These are phyloP conservation scores for Megalopta genalis DNA, from an alignment of 1,140 invertebrate species.

Conservation along the genomic window DNA sequence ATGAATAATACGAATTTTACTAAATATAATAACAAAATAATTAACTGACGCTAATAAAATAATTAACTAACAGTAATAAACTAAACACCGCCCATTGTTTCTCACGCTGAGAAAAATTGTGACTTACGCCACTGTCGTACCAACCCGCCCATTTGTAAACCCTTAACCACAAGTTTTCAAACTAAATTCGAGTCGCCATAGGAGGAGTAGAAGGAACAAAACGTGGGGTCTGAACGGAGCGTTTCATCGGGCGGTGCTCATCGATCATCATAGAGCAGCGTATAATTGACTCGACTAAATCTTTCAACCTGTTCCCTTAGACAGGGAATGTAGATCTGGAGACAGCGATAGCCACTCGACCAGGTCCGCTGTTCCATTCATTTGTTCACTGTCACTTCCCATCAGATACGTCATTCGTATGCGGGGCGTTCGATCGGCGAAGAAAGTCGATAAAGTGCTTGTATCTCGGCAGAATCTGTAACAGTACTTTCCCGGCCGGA, in stretches of 20 bases:
- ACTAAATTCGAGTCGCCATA: too few relatives aligned
- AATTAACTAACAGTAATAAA: too few relatives aligned
- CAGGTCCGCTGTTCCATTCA: background rate
- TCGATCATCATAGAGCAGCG: background rate
- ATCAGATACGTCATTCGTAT: background rate
- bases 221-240: background rate
- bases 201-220: background rate
- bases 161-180: too few relatives aligned
- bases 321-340: conserved; percentile 1
- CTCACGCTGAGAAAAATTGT: too few relatives aligned
- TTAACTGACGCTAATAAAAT: too few relatives aligned
- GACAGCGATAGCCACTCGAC: background rate
- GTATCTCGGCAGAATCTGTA: background rate
- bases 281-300: conserved; percentile 4
- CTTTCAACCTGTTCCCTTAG: background rate
- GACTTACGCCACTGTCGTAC: too few relatives aligned
- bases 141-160: too few relatives aligned
- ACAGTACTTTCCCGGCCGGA: background rate
- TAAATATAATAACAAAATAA: too few relatives aligned
- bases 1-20: too few relatives aligned
- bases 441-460: background rate
- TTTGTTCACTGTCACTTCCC: conserved; percentile 1
- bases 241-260: background rate
- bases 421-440: background rate
- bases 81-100: too few relatives aligned